phyloP scores from a whole-genome alignment of 2,113 vertebrate genomes.

The Chionis minor region DNA sequence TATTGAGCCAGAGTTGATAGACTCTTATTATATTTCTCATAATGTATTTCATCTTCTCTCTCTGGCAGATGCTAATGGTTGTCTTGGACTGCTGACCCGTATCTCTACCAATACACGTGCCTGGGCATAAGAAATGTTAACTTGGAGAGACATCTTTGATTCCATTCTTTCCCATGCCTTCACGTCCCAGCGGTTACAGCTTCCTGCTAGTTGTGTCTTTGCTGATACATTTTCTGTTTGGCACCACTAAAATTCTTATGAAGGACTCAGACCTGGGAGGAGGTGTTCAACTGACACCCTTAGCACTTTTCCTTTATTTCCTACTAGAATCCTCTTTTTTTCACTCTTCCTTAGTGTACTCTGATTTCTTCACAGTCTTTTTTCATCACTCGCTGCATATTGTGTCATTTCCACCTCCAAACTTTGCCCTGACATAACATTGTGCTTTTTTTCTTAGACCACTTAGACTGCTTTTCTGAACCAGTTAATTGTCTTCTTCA shows the following conservation, averaged over 20 bases:
- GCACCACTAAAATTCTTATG: neutral
- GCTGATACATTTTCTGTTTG: neutral
- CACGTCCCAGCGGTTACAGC: neutral
- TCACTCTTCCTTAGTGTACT: neutral
- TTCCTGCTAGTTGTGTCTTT: neutral
- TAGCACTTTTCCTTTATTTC: neutral
- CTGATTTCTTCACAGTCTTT: neutral
- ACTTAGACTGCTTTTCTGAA: neutral
- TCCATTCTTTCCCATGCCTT: neutral
- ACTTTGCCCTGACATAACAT: neutral
- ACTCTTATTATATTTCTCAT: neutral
- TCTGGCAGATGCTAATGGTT: neutral
- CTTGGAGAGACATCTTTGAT: neutral
- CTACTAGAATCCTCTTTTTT: neutral
- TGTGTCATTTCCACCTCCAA: neutral
- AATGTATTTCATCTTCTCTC: neutral
- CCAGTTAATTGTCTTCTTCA: neutral
- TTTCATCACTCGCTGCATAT: neutral
- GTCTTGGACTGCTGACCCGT: neutral
- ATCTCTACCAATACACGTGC: neutral
- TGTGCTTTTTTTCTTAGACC: neutral
- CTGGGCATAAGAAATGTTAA: neutral
- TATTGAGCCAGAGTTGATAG: neutral
- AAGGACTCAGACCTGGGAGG: neutral
- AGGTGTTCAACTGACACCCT: neutral